Evolutionary conservation across 2,797 vertebrate species (phyloP).

Genomic region (Anguilla pacifica): DNA sequence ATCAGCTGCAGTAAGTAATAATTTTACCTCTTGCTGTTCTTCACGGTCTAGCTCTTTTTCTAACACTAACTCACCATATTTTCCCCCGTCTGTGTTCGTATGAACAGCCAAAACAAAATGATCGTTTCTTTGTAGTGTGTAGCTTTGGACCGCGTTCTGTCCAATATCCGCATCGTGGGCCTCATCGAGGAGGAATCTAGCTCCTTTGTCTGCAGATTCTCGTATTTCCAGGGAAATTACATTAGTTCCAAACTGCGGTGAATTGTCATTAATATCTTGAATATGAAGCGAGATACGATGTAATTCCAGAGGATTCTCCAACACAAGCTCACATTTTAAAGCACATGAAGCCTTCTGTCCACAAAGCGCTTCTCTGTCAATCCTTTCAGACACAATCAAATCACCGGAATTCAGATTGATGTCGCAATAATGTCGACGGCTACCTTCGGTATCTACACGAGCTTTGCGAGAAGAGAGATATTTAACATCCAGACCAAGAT

Average conservation of each 20-base stretch:
- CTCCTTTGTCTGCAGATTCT: constrained; percentile 45
- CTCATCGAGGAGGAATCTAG: constrained; percentile 53
- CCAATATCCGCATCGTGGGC: constrained; percentile 66
- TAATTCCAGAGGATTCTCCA: constrained; percentile 68
- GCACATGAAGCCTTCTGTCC: constrained; percentile 48
- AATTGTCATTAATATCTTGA: constrained; percentile 76
- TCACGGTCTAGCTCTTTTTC: constrained; percentile 62
- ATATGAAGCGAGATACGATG: constrained; percentile 54
- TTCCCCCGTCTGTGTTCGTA: constrained; percentile 42
- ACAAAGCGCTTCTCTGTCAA: constrained; percentile 64
- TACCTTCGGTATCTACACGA: constrained; percentile 28
- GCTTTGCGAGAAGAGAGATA: constrained; percentile 20
- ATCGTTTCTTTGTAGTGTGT: constrained; percentile 53
- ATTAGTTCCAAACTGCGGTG: constrained; percentile 57
- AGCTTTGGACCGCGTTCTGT: constrained; percentile 62
- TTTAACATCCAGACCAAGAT: constrained; percentile 30
- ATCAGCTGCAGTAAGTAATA: constrained; percentile 56
- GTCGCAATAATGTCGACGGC: constrained; percentile 41
- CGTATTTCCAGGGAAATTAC: constrained; percentile 47
- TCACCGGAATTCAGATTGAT: constrained; percentile 66
- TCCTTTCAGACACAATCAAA: constrained; percentile 60
- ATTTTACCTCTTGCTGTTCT: constrained; percentile 43
- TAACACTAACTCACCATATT: constrained; percentile 57
- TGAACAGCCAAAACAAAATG: constrained; percentile 56
- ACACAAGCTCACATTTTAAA: constrained; percentile 58